Base-by-base conservation (phyloP, 53 echinoderm and acorn worm species). In the Holothuria leucospilota region DNA sequence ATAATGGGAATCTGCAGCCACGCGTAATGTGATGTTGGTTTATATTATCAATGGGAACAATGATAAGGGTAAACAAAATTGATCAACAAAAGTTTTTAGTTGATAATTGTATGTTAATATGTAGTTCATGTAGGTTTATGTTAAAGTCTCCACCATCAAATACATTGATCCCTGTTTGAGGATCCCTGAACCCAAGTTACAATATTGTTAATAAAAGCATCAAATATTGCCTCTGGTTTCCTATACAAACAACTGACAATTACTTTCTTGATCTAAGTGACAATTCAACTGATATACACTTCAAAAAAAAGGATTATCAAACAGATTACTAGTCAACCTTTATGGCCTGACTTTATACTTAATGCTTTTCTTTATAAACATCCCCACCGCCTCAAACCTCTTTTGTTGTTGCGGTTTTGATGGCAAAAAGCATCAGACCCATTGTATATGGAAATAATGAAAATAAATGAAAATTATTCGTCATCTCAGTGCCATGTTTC, bases 111-210 rank as follows among this genome's bases (percentile, higher is more conserved):
- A 2, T 58, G 23, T 78, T n/a, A n/a, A n/a, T n/a, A n/a, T 39
- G 28, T 42, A 78, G 24, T 51, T 78, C 52, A 53, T n/a, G 24
- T 78, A 78, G 51, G 51, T 40, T 58, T 53, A 78, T 42, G 59
- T 78, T 78, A 78, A 53, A 78, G 13, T 78, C 78, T 23, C 78
- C 78, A 69, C 69, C 8, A n/a, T n/a, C 69, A 69, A 69, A 69
- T 69, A 69, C 69, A 29, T 30, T 27, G 69, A 69, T 27, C 69
- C 69, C 38, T 69, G n/a, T 27, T 38, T 49, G 49, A 49, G 49
- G 49, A 29, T n/a, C n/a, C n/a, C 29, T 69, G 69, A 69, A 29
- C n/a, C n/a, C 69, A 69, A 27, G 26, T 69, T 69, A 69, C 69
- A 69, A 69, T 69, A 38, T 69, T 69, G 29, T 69, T 69, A 29